Conservation (phyloP, 2,797 vertebrate species). For the Sebastes kiyomatsui region DNA sequence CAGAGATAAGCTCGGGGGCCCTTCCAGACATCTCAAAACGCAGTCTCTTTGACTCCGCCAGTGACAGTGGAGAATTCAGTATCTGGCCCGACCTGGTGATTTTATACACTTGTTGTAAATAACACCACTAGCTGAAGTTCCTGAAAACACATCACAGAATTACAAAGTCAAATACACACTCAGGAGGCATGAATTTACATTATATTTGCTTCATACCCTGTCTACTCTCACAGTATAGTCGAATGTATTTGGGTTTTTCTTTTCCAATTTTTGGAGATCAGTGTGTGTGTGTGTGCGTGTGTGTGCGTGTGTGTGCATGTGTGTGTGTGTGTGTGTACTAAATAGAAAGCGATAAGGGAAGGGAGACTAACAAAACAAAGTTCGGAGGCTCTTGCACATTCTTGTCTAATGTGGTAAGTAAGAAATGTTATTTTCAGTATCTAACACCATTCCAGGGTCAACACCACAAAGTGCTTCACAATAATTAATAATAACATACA, state of each 20-base stretch:
- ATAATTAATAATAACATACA: not conserved
- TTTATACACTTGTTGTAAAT: constrained; percentile 38
- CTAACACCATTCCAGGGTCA: too few relatives aligned
- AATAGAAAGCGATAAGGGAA: too few relatives aligned
- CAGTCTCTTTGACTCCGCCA: constrained; percentile 18
- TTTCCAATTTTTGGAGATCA: not conserved
- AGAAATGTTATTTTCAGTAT: too few relatives aligned
- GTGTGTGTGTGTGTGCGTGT: not conserved
- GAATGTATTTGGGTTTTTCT: not conserved
- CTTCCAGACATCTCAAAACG: constrained; percentile 17
- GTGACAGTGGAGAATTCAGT: constrained; percentile 9
- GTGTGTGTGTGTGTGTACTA: too few relatives aligned
- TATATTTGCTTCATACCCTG: not conserved
- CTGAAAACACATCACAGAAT: constrained; percentile 31
- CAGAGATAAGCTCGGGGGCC: constrained; percentile 9
- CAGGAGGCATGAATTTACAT: not conserved
- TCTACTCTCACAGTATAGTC: not conserved
- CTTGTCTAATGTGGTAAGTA: too few relatives aligned
- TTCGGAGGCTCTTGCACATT: too few relatives aligned
- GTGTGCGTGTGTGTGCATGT: too few relatives aligned
- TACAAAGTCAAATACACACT: not conserved
- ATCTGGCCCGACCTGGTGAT: not conserved
- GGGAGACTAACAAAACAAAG: too few relatives aligned
- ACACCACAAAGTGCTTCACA: too few relatives aligned
- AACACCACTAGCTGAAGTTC: constrained; percentile 31